Evolutionary conservation across 2,113 vertebrate species (phyloP).

Genomic region (Isichthys henryi): DNA sequence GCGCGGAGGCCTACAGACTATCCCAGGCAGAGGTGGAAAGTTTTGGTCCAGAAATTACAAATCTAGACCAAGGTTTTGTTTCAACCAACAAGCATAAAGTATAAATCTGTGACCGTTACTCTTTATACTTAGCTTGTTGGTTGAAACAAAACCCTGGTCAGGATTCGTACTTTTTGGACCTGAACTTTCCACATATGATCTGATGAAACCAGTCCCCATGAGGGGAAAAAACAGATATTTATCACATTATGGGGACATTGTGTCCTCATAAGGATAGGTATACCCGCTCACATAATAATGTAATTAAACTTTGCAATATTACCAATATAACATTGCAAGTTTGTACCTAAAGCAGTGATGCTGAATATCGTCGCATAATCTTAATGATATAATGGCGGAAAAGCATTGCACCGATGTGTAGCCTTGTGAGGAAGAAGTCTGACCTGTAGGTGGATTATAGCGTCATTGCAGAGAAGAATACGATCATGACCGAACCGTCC

Average conservation of each 20-base stretch:
- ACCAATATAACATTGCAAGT: background rate
- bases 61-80: background rate
- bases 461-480: conserved; percentile 4
- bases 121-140: background rate
- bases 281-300: too few species aligned
- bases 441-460: conserved; percentile 13
- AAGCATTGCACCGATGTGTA: background rate
- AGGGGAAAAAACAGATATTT: too few species aligned
- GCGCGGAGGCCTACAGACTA: background rate
- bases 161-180: background rate
- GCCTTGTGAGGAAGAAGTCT: background rate
- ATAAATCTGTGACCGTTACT: background rate
- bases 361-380: background rate
- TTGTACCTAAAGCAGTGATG: background rate
- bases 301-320: background rate
- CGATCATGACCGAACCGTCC: background rate
- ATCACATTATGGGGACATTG: too few species aligned
- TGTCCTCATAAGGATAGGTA: too few species aligned
- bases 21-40: background rate
- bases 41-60: background rate
- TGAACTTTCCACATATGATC: background rate
- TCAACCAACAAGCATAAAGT: background rate
- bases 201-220: too few species aligned
- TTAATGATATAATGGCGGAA: background rate
- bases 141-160: background rate